A percentile compares a stretch with the other conserved stretches of the same genome.
Conservation (phyloP, 1,140 invertebrate genomes). For the Magallana ariakensis region DNA sequence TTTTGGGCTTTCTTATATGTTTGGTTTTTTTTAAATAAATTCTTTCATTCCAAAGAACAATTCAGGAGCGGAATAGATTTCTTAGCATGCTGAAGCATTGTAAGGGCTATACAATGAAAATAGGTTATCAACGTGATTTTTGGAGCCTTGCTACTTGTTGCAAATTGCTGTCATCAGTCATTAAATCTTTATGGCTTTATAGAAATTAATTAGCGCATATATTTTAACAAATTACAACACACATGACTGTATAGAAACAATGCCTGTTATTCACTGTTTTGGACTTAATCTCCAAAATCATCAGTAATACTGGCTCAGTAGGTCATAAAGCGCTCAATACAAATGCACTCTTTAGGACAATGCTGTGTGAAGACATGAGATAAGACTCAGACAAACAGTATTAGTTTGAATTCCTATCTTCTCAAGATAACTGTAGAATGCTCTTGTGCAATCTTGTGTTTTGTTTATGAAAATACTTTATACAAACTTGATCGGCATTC, state of each 20-base stretch:
- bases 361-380: not conserved
- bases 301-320: not conserved
- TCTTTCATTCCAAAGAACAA: no score
- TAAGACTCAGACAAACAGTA: not conserved
- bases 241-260: no score
- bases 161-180: not conserved
- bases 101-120: not conserved
- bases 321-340: constrained; percentile 3
- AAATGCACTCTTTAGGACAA: not conserved
- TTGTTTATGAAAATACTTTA: not conserved
- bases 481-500: not conserved
- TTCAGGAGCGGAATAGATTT: no score
- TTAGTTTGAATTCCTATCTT: not conserved
- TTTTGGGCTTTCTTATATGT: no score
- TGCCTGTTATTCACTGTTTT: no score
- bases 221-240: no score
- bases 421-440: constrained; percentile 8
- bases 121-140: not conserved
- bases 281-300: not conserved
- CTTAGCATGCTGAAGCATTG: no score
- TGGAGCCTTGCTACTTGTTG: not conserved
- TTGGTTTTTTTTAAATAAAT: no score
- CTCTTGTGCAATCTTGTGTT: not conserved
- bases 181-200: not conserved
- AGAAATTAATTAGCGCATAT: constrained; percentile 14